Percentiles rank a stretch among this genome's conserved stretches.
phyloP scores from a whole-genome alignment of 2,888 invertebrate species.

The Drosophila diplacantha region DNA sequence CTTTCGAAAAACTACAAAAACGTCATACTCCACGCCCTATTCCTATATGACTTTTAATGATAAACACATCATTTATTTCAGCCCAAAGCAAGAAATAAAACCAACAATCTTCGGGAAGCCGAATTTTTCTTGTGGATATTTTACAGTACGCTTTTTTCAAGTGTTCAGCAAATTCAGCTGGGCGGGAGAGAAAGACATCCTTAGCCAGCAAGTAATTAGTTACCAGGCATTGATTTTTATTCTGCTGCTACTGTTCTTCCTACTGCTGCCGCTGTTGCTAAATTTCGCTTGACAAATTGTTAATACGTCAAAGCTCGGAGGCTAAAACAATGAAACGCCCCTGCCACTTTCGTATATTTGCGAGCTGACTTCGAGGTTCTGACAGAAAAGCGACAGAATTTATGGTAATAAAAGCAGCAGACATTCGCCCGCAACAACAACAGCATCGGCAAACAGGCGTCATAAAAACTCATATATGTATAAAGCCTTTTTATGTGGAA shows the following conservation, averaged over 20 bases:
- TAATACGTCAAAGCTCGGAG: conserved; percentile 63
- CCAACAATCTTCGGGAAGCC: no score
- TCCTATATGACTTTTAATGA: neutral
- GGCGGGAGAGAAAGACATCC: conserved; percentile 5
- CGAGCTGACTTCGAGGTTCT: conserved; percentile 9
- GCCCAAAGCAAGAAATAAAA: neutral
- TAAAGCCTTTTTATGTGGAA: conserved; percentile 10
- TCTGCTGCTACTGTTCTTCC: conserved; percentile 30
- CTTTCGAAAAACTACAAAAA: neutral
- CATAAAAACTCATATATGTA: conserved; percentile 36
- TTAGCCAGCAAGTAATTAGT: conserved; percentile 59
- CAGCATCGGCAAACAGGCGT: conserved; percentile 23
- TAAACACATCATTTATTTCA: no score
- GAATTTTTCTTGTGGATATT: neutral
- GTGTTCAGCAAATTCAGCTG: conserved; percentile 15
- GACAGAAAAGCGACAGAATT: conserved; percentile 52
- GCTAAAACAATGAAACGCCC: conserved; percentile 34
- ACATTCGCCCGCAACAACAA: conserved; percentile 34
- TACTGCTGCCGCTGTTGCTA: conserved; percentile 38
- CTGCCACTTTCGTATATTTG: neutral
- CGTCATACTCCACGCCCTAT: neutral
- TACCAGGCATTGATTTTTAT: conserved; percentile 69
- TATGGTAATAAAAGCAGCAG: conserved; percentile 65
- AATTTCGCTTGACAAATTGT: conserved; percentile 70
- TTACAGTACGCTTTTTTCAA: neutral